Evolutionary conservation across 2,797 vertebrate species (phyloP).

Genomic region (Manis javanica): DNA sequence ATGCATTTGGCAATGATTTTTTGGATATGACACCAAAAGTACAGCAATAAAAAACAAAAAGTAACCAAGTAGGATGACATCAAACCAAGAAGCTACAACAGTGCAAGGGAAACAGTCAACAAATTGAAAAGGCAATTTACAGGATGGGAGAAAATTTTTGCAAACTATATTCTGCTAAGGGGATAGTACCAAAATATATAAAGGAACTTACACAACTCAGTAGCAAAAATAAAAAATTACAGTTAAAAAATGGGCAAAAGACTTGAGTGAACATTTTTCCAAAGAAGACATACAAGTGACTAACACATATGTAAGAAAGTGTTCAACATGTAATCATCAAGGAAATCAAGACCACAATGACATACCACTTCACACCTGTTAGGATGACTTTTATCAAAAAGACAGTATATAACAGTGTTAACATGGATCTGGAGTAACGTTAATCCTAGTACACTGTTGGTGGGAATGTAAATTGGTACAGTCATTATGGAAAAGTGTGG

Average conservation of each 20-base stretch:
- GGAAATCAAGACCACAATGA: background rate
- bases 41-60: background rate
- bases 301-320: background rate
- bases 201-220: background rate
- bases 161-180: background rate
- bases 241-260: background rate
- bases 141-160: background rate
- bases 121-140: background rate
- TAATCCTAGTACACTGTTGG: background rate
- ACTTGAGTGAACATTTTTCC: background rate
- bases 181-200: background rate
- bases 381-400: background rate
- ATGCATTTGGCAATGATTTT: background rate
- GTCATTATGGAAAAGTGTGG: too few relatives aligned
- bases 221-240: background rate
- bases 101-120: background rate
- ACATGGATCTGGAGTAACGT: background rate
- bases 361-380: background rate
- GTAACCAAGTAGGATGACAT: background rate
- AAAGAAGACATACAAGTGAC: background rate
- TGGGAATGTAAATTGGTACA: background rate
- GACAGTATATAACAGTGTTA: background rate
- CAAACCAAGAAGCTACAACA: background rate
- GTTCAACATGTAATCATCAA: background rate
- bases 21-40: background rate